Base-by-base conservation (phyloP, 2,888 invertebrate species). In the Amphimallon solstitiale region DNA sequence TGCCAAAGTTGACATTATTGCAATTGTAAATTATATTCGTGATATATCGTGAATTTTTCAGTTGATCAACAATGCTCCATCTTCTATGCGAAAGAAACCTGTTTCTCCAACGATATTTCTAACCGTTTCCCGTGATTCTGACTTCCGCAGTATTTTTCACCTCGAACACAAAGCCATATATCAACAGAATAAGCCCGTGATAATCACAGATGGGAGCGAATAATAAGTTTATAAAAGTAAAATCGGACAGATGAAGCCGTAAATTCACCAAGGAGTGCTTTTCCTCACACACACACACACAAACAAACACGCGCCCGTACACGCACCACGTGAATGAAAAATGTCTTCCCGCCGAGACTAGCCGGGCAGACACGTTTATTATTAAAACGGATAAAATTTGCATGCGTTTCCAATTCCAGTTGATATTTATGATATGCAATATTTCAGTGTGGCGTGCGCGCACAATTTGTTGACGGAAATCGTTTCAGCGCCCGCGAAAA, bases 331-430 rank as follows among this genome's bases (percentile, higher is more conserved):
- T 46, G n/a, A 19, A 10, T 23, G 48, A 48, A 23, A 48, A 48
- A 48, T 23, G 9, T 12, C 48, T 19, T 48, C 48, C 21, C 48
- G 7, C 6, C 12, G 6, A 45, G 45, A 12, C 48, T 23, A 21
- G n/a, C 48, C 23, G n/a, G 23, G 23, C 48, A 23, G 48, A 48
- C 48, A 21, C 48, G 48, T 48, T 48, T 48, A 48, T 48, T 48
- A 48, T 48, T 48, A 48, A 48, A 48, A 19, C 48, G 48, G 48
- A 48, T 48, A 48, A 12, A 23, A 48, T 48, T 48, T 48, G 48
- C 48, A 48, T 48, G 48, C 48, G 48, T 48, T 48, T 23, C 48
- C 48, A 48, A 48, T 48, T 48, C 48, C 6, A 12, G 48, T 48
- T 48, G 48, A 48, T 48, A 48, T 48, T 48, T 48, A 48, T 23